A percentile compares a stretch with the other conserved stretches of the same genome.
Evolutionary conservation across 2,113 vertebrate genomes (phyloP).

Genomic region (Hiodon tergisus): DNA sequence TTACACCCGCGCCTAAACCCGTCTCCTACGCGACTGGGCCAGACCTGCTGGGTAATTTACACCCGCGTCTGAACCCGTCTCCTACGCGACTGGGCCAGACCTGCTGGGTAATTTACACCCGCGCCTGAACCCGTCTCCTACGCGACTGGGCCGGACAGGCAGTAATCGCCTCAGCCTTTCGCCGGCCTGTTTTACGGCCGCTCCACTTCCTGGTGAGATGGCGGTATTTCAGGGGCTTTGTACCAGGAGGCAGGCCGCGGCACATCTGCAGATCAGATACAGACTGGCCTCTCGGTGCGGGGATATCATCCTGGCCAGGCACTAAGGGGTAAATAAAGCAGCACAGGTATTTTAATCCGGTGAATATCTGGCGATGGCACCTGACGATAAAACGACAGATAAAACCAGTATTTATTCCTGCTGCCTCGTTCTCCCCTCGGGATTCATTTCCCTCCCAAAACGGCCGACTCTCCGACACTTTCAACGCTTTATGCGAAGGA

Average conservation of each 20-base stretch:
- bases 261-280: conserved; percentile 35
- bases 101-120: conserved; percentile 21
- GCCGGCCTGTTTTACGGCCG: conserved; percentile 6
- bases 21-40: conserved; percentile 16
- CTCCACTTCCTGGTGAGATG: conserved; percentile 8
- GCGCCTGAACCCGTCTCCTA: conserved; percentile 5
- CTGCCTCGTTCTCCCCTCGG: neutral
- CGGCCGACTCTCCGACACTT: neutral
- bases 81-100: conserved; percentile 12
- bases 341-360: conserved; percentile 21
- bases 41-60: conserved; percentile 20
- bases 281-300: conserved; percentile 8
- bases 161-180: conserved; percentile 20
- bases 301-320: conserved; percentile 21
- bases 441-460: neutral
- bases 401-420: conserved; percentile 19
- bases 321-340: conserved; percentile 24
- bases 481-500: neutral
- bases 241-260: conserved; percentile 6
- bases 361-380: neutral
- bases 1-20: conserved; percentile 14
- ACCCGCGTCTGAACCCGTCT: conserved; percentile 6
- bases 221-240: conserved; percentile 30
- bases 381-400: conserved; percentile 15
- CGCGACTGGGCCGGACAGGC: conserved; percentile 15